These are phyloP conservation scores for Turritopsis rubra DNA, from an alignment of 30 jellyfish, hydroid and myxozoan genomes.

Conservation along the genomic window DNA sequence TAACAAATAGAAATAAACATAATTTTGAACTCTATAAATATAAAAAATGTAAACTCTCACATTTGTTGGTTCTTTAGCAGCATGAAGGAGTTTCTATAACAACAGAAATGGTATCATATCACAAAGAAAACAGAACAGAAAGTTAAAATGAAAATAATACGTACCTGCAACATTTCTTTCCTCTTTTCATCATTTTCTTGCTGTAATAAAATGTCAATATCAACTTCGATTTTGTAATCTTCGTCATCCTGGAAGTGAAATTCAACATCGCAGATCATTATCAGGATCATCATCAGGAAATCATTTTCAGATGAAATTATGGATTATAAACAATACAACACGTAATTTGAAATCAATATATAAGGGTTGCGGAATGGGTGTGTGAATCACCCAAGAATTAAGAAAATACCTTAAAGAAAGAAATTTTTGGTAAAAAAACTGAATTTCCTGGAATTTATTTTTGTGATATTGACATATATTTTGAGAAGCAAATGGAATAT, in stretches of 20 bases:
- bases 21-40: background rate
- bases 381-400: no score
- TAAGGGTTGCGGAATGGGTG: no score
- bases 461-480: no score
- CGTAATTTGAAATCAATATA: no score
- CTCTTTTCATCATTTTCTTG: constrained; percentile 46
- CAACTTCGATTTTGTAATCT: constrained; percentile 59
- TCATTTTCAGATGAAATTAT: no score
- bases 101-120: background rate
- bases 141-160: background rate
- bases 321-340: no score
- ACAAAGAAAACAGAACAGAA: background rate
- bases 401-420: no score
- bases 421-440: no score
- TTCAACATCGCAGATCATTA: background rate
- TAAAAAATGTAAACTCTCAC: constrained; percentile 36
- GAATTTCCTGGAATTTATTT: no score
- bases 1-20: no score
- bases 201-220: constrained; percentile 57
- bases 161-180: constrained; percentile 46
- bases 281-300: no score
- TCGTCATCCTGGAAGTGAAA: constrained; percentile 57
- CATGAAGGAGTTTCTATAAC: constrained; percentile 47
- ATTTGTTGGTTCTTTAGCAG: constrained; percentile 62
- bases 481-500: no score